Evolutionary conservation across 2,888 invertebrate species (phyloP), one percentile per base, ranked within the genome.

Genomic region (Brachylomia viminalis): DNA sequence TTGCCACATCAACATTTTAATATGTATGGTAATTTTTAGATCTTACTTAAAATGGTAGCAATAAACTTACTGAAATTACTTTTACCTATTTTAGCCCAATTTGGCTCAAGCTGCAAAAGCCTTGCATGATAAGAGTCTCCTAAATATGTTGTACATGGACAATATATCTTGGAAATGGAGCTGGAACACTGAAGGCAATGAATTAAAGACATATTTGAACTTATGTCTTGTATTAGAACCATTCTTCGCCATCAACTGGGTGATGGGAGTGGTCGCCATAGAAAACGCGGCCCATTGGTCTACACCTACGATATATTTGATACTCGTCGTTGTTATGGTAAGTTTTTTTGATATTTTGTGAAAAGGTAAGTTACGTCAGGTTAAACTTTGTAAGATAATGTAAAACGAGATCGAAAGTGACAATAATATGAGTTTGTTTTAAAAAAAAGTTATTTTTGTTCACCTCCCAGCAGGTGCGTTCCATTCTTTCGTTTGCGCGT

Each of bases 231-330:
- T 97, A n/a, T 92, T 98, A 86, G 97, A 98, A 89, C 98, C 98
- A 27, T 97, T 97, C 83, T 98, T 98, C 89, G 97, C 97, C 20
- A 97, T 98, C 33, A 97, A 98, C 87, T 98, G 98, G 98, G 98
- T 98, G 86, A 97, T 98, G 93, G 97, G 97, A 1, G 98, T 98
- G 8, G 96, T 98, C 49, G 98, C 98, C 0, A 96, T 98, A 59
- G 98, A 98, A 91, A 98, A 98, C 90, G 97, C 97, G 4, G 94
- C 97, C 3, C 97, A 97, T 87, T 97, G 97, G 94, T 95, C 97
- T 8, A 97, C 97, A 79, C 97, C 97, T 0, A 95, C 97, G 1
- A 96, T 97, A 72, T 97, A 97, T 87, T 94, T 97, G 59, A 93
- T 97, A 62, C 94, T 97, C 33, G 97, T 97, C 30, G 95, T 97